Conservation (phyloP, 1,140 invertebrate genomes). For the Bombus impatiens region DNA sequence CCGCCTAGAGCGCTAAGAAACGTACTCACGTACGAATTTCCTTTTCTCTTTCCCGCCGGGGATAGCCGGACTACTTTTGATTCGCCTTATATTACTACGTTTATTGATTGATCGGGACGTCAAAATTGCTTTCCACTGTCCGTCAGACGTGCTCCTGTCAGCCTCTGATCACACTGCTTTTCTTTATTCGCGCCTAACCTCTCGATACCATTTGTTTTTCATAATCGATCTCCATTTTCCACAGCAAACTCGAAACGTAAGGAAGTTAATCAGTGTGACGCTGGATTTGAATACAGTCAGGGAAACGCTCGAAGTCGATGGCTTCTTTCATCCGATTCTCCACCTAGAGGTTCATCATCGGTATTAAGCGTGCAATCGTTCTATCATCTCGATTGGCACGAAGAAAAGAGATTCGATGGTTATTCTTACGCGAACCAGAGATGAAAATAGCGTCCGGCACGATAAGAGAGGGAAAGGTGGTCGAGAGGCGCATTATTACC, state of each 20-base stretch:
- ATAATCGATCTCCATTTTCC: too few species aligned
- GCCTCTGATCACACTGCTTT: neutral
- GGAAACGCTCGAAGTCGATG: neutral
- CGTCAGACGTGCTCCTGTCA: slow-evolving; percentile 1
- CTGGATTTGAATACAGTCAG: neutral
- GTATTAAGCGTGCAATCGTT: slow-evolving; percentile 14
- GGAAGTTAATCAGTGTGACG: neutral
- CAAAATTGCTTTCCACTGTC: slow-evolving; percentile 17
- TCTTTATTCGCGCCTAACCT: neutral
- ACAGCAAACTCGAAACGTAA: neutral
- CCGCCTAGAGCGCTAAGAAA: slow-evolving; percentile 40
- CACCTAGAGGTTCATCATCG: slow-evolving; percentile 24
- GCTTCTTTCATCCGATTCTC: neutral
- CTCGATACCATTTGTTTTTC: neutral
- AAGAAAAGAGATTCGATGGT: slow-evolving; percentile 35
- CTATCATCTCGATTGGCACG: slow-evolving; percentile 20
- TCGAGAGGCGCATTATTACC: slow-evolving; percentile 68
- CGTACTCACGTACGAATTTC: slow-evolving; percentile 70
- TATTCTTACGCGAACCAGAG: slow-evolving; percentile 40
- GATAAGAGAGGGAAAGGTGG: slow-evolving; percentile 20
- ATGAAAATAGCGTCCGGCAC: slow-evolving; percentile 39
- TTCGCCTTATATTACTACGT: slow-evolving; percentile 66
- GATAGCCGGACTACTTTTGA: slow-evolving; percentile 70
- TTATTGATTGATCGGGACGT: slow-evolving; percentile 56
- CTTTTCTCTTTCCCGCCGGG: slow-evolving; percentile 60